phyloP scores from a whole-genome alignment of 2,113 vertebrate species.

The Leptocoma aspasia region DNA sequence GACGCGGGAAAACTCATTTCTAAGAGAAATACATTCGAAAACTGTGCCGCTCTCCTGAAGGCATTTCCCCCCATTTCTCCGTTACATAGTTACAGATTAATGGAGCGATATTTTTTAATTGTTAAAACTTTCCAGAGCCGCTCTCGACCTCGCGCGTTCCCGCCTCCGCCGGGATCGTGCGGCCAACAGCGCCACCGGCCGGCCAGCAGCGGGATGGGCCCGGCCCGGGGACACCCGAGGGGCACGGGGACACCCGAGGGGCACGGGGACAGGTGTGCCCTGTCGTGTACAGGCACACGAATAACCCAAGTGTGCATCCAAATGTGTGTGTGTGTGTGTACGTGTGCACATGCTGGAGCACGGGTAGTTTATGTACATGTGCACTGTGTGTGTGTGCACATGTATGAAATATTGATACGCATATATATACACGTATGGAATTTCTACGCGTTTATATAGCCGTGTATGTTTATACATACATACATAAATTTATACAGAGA shows the following conservation, averaged over 20 bases:
- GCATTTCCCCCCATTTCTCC: background rate
- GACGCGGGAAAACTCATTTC: background rate
- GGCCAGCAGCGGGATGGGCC: background rate
- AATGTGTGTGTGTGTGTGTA: too few relatives aligned
- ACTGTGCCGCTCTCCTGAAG: background rate
- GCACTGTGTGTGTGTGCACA: fast-evolving
- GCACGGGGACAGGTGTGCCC: background rate
- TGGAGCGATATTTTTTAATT: background rate
- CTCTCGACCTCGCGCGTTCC: fast-evolving
- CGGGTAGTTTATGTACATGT: fast-evolving
- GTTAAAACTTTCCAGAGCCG: too few relatives aligned
- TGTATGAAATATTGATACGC: fast-evolving
- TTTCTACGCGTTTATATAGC: too few relatives aligned
- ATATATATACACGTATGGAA: fast-evolving
- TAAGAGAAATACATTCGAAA: background rate
- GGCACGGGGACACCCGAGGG: background rate
- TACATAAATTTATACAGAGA: fast-evolving
- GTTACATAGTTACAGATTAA: background rate
- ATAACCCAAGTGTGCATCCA: fast-evolving
- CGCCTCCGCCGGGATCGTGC: background rate
- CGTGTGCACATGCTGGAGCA: background rate
- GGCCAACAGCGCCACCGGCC: background rate
- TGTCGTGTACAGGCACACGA: too few relatives aligned
- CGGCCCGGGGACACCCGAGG: background rate
- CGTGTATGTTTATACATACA: fast-evolving